Evolutionary conservation across 1,140 invertebrate genomes (phyloP), one percentile per base, ranked within the genome.

Genomic region (Cyphomyrmex costatus): DNA sequence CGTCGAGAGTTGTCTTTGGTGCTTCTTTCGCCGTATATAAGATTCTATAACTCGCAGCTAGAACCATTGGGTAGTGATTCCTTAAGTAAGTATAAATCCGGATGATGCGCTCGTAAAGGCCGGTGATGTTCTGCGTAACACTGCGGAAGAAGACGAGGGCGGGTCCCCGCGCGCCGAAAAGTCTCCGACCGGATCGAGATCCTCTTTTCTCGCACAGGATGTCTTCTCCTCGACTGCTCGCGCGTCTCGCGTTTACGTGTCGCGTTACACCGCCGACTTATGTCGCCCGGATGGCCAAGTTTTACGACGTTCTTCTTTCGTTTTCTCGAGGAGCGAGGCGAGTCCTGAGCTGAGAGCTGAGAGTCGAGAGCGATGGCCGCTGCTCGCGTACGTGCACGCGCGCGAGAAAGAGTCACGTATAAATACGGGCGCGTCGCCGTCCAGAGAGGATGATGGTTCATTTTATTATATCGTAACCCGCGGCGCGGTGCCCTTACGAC

Each of bases 71-170:
- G 51, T 92, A 91, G 91, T 90, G 91, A 90, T 92, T 93, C 90
- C 86, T 91, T 93, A 93, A 92, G 92, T 92, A 93, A 92, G 92
- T 92, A 93, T 92, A 93, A 93, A 93, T 93, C 92, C 91, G 92
- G 88, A 89, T 93, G 92, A 93, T 93, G 90, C 87, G 88, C 86
- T 93, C 92, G 91, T 93, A 93, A 93, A 93, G 91, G 88, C 85
- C 87, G 74, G 84, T 86, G 86, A 82, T 74, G 77, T 74, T 86
- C 42, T 51, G 51, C 58, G 46, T 68, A 49, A 46, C 27, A 51
- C 56, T 60, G 56, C 70, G 19, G 70, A 61, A 58, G 27, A 24
- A 33, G 46, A 5, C 21, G 58, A 65, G 58, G 73, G 60, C 16
- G 60, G 76, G 24, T 58, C 36, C n/a, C 49, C n/a, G 66, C 56